Conservation (phyloP, 1,140 invertebrate genomes). For the Pollicipes pollicipes region DNA sequence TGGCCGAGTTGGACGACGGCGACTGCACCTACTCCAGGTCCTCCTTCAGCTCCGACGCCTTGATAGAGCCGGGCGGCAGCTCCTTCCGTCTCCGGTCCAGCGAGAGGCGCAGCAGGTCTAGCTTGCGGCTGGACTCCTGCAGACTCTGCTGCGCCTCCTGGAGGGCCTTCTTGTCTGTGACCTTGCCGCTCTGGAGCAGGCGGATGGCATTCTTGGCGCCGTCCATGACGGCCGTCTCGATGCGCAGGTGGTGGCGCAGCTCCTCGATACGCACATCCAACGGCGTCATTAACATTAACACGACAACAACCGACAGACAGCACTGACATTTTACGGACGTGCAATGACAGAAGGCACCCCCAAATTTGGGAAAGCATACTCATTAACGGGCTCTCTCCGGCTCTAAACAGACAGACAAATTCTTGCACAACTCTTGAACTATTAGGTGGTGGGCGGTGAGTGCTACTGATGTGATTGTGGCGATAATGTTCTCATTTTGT, state of each 20-base stretch:
- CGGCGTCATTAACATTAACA: too few relatives aligned
- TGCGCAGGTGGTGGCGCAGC: constrained; percentile 75
- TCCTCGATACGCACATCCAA: constrained; percentile 90
- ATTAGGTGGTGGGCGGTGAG: too few relatives aligned
- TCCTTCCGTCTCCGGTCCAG: constrained; percentile 70
- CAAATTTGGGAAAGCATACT: too few relatives aligned
- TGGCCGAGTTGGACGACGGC: background rate
- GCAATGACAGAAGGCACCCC: too few relatives aligned
- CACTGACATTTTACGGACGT: too few relatives aligned
- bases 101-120: constrained; percentile 77
- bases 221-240: constrained; percentile 92
- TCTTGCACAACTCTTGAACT: too few relatives aligned
- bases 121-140: constrained; percentile 77
- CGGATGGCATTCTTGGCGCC: constrained; percentile 95
- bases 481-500: too few relatives aligned
- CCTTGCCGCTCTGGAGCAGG: constrained; percentile 69
- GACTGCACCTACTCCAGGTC: constrained; percentile 37
- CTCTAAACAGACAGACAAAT: too few relatives aligned
- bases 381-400: too few relatives aligned
- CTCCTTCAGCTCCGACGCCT: constrained; percentile 33
- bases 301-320: too few relatives aligned
- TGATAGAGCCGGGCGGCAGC: constrained; percentile 40
- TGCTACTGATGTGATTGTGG: too few relatives aligned
- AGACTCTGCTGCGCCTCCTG: constrained; percentile 86
- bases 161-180: constrained; percentile 84